These are phyloP conservation scores for Bubo blakistoni DNA, from an alignment of 2,113 vertebrate species.

Conservation along the genomic window DNA sequence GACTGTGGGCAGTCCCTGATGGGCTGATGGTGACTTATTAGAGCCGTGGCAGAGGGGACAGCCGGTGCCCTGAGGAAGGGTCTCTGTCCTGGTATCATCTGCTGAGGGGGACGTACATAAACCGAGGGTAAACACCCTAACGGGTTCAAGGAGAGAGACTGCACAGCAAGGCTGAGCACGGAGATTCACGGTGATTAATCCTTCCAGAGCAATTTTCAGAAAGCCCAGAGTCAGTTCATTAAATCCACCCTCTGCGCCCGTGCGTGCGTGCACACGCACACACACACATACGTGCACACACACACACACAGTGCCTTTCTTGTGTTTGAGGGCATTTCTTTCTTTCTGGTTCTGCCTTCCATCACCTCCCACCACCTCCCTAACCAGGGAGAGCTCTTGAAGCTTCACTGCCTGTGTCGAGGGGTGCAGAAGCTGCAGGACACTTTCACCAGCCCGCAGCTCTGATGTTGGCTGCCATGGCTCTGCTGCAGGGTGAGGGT, in stretches of 20 bases:
- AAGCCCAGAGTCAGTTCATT: background rate
- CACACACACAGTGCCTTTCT: too few relatives aligned
- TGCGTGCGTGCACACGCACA: fast-evolving
- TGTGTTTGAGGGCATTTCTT: background rate
- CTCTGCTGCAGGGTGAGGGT: background rate
- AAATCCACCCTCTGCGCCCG: background rate
- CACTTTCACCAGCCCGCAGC: background rate
- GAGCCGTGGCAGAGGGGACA: background rate
- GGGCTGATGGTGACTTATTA: background rate
- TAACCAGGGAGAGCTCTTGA: background rate
- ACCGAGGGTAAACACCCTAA: background rate
- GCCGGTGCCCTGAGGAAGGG: background rate
- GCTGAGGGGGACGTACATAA: fast-evolving
- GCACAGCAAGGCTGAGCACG: background rate
- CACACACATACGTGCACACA: too few relatives aligned
- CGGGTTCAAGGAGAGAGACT: background rate
- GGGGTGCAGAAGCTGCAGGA: background rate
- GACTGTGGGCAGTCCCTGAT: background rate
- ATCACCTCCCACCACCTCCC: background rate
- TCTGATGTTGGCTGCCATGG: background rate
- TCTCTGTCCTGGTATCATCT: background rate
- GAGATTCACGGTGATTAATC: background rate
- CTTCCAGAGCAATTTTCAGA: background rate
- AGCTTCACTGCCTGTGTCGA: background rate
- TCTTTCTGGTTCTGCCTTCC: background rate